Base-by-base conservation (phyloP, 2,797 vertebrate species). In the Sarcoramphus papa region DNA sequence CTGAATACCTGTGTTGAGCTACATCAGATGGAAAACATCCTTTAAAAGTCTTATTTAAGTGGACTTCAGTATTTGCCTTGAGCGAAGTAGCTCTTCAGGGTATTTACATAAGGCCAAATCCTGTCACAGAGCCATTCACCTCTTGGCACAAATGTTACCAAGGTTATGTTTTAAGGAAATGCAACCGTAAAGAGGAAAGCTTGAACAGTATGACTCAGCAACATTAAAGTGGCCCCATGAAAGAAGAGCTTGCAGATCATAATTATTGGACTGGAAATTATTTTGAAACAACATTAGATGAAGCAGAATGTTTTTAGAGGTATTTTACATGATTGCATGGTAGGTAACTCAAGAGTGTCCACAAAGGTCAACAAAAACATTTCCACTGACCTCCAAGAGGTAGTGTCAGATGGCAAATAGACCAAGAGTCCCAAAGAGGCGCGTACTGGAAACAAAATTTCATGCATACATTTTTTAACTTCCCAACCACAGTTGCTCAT, bases 211-310 rank as follows among this genome's bases (percentile, higher is more conserved):
- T 79, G 75, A 95, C 41, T 94, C 68, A 92, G 41, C 60, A 60
- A 40, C 86, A 27, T 85, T 63, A 85, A 93, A 89, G 78, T 19
- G 18, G 20, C 24, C 56, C 40, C 64, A 20, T 64, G 64, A 91
- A 93, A 92, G 94, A 82, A 83, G 74, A 43, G 30, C 57, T 83
- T 74, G 24, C 78, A 95, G 68, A 48, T 48, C 69, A 6, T 62
- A 95, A 88, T 72, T 95, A 93, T 90, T 75, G 75, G 78, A 8
- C 60, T 87, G 75, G 86, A 94, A 96, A 92, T 85, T 31, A 74
- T 85, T 96, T 77, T 27, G 67, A 85, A 94, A 74, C 47, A 69
- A 22, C 75, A 69, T 43, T 35, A 24, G 69, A 81, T 25, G 73
- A 74, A 93, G 37, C 41, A 50, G 75, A 76, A 70, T 27, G 31